Percentiles rank a stretch among this genome's conserved stretches.
Conservation (phyloP, 2,888 invertebrate species). For the Netelia inedita region DNA sequence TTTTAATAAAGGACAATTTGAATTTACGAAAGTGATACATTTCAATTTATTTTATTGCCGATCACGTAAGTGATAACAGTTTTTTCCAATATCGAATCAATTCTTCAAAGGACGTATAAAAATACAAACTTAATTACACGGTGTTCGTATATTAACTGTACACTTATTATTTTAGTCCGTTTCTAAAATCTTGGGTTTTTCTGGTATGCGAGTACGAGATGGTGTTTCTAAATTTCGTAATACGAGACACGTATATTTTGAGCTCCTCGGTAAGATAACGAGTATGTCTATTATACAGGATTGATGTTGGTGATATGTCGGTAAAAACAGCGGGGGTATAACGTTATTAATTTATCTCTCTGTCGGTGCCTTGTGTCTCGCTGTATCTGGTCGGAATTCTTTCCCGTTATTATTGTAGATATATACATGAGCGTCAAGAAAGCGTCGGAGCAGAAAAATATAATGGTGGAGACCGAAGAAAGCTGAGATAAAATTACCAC, state of each 20-base stretch:
- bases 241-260: neutral
- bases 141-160: too few species aligned
- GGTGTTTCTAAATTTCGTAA: constrained; percentile 21
- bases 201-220: neutral
- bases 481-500: neutral
- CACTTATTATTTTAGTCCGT: too few species aligned
- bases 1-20: too few species aligned
- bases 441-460: constrained; percentile 22
- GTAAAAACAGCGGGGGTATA: constrained; percentile 16
- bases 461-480: constrained; percentile 1
- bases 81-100: too few species aligned
- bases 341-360: neutral
- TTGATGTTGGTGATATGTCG: constrained; percentile 7
- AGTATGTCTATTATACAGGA: neutral
- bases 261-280: neutral
- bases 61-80: too few species aligned
- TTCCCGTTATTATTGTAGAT: constrained; percentile 35
- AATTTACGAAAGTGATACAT: too few species aligned
- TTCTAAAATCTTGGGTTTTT: neutral
- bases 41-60: too few species aligned
- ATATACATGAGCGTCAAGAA: neutral
- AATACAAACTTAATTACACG: too few species aligned
- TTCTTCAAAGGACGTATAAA: too few species aligned
- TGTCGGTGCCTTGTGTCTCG: constrained; percentile 17
- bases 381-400: constrained; percentile 28